Evolutionary conservation across 2,888 invertebrate genomes (phyloP).

Genomic region (Gymnocheta viridis): DNA sequence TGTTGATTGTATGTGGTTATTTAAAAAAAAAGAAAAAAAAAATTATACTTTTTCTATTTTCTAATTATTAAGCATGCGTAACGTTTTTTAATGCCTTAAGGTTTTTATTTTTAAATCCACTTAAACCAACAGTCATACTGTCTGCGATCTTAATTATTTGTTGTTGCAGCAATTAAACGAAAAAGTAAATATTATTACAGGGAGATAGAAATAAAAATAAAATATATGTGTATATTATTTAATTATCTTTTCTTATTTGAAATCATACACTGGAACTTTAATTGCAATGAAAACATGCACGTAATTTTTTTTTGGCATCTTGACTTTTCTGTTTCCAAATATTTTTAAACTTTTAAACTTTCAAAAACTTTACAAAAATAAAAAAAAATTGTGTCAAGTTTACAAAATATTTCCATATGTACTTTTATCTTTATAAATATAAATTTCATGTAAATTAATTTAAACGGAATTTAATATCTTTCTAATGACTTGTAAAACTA

Average conservation of each 20-base stretch:
- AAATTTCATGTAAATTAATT: too few relatives aligned
- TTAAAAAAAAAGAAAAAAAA: not conserved
- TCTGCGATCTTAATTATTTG: constrained; percentile 28
- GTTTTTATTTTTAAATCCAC: constrained; percentile 6
- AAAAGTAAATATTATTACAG: not conserved
- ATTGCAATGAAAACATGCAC: constrained; percentile 10
- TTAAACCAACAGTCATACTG: constrained; percentile 28
- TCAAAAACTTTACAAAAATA: too few relatives aligned
- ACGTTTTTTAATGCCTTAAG: constrained; percentile 40
- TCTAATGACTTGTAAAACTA: too few relatives aligned
- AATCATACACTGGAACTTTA: constrained; percentile 58
- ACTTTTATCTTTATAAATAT: too few relatives aligned
- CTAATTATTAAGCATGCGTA: constrained; percentile 61
- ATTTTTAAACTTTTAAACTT: not conserved
- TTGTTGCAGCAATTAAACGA: not conserved
- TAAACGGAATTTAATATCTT: too few relatives aligned
- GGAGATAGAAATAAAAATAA: not conserved
- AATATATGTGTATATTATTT: not conserved
- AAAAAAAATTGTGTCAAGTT: too few relatives aligned
- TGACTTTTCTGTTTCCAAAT: not conserved
- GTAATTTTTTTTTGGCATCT: not conserved
- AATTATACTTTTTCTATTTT: constrained; percentile 11
- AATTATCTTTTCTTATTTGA: constrained; percentile 38
- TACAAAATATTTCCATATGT: too few relatives aligned
- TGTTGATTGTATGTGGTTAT: not conserved